These are phyloP conservation scores for Ctenicera cuprea DNA, from an alignment of 2,888 invertebrate genomes.

Conservation along the genomic window DNA sequence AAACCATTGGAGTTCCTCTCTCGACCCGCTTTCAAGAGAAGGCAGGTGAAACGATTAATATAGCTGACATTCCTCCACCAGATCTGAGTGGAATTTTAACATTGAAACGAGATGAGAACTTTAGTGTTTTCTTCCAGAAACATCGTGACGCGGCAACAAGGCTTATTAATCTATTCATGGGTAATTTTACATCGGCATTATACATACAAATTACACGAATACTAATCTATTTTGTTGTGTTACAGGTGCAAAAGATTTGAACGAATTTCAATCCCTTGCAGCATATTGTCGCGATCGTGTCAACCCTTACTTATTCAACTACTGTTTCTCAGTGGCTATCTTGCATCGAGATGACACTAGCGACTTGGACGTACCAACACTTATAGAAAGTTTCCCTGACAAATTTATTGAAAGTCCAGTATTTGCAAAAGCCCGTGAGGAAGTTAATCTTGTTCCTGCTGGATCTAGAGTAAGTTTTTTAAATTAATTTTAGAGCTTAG, in stretches of 20 bases:
- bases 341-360: constrained; percentile 84
- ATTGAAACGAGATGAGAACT: constrained; percentile 78
- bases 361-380: constrained; percentile 81
- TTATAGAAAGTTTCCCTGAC: constrained; percentile 87
- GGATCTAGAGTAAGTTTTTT: constrained; percentile 77
- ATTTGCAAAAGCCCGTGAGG: constrained; percentile 82
- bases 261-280: constrained; percentile 82
- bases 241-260: constrained; percentile 80
- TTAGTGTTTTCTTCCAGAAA: constrained; percentile 84
- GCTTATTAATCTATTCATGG: constrained; percentile 81
- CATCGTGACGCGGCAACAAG: constrained; percentile 83
- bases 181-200: constrained; percentile 70
- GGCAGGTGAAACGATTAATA: constrained; percentile 73
- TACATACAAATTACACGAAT: not conserved
- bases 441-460: constrained; percentile 77
- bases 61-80: constrained; percentile 76
- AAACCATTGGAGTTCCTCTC: constrained; percentile 76
- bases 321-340: constrained; percentile 84
- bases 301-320: constrained; percentile 89
- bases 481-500: too few species aligned
- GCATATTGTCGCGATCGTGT: constrained; percentile 83
- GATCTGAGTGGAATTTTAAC: constrained; percentile 76
- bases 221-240: constrained; percentile 47
- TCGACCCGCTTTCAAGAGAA: constrained; percentile 78
- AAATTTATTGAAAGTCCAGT: constrained; percentile 87